Evolutionary conservation across 2,888 invertebrate genomes (phyloP).

Genomic region (Polietes domitor): DNA sequence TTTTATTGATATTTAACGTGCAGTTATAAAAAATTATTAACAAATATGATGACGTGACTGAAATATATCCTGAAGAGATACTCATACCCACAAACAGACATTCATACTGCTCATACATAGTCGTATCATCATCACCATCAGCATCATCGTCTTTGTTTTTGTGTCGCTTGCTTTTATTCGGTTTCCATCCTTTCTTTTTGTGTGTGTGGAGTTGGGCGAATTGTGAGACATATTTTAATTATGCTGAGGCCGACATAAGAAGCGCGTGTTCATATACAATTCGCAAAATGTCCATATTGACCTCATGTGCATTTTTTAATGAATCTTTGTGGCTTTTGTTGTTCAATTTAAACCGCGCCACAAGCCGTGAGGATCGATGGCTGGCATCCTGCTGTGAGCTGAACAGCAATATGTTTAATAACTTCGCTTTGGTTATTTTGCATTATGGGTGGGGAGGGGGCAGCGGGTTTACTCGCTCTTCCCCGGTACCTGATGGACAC

Average conservation of each 20-base stretch:
- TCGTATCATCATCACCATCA: neutral
- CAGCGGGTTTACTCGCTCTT: too few relatives aligned
- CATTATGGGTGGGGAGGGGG: conserved; percentile 17
- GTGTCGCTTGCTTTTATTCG: too few relatives aligned
- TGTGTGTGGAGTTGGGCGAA: neutral
- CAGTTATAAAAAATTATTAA: conserved; percentile 51
- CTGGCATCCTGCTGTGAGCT: conserved; percentile 56
- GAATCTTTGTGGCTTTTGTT: conserved; percentile 42
- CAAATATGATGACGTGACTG: conserved; percentile 62
- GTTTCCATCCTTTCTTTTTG: too few relatives aligned
- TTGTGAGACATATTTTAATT: conserved; percentile 59
- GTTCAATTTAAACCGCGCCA: conserved; percentile 33
- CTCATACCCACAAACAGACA: neutral
- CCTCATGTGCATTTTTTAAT: conserved; percentile 51
- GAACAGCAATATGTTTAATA: conserved; percentile 30
- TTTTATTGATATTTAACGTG: conserved; percentile 59
- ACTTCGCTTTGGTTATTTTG: conserved; percentile 38
- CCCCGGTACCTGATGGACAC: too few relatives aligned
- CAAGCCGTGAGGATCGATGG: neutral
- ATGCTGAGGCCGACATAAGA: conserved; percentile 29
- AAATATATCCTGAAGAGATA: conserved; percentile 45
- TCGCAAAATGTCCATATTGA: conserved; percentile 16
- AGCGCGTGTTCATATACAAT: neutral
- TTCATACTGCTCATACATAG: neutral
- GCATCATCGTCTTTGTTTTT: neutral